Evolutionary conservation across 1,140 invertebrate genomes (phyloP), one percentile per base, ranked within the genome.

Genomic region (Drosophila triauraria): DNA sequence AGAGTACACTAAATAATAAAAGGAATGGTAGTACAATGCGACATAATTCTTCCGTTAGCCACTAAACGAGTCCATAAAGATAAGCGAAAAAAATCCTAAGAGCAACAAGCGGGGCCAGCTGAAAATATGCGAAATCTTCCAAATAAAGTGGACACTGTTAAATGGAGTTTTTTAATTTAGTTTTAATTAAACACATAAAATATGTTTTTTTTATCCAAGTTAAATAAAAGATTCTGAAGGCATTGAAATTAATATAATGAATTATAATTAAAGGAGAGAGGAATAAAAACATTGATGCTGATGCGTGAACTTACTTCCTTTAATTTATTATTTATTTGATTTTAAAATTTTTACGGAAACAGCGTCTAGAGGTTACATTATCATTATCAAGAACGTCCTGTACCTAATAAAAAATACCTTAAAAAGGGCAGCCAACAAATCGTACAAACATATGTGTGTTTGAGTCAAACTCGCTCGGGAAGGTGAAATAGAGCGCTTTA

Each of bases 1-100:
- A 30, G 42, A 15, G 17, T 10, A 43, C 3, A 17, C 43, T 20
- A 56, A 57, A 42, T 17, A 53, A 53, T 30, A 50, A 59, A 60
- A 75, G 3, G 44, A 76, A 17, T 47, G 38, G 32, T 25, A n/a
- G 30, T 57, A 43, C 74, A 78, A 70, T 65, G 74, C 27, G 38
- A 70, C 72, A 91, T 91, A 82, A 80, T 74, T 87, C 85, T 86
- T 83, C 43, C 67, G 77, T 50, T 78, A 60, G 38, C 77, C 77
- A 91, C 85, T 91, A 91, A 92, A 91, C 91, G 82, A 56, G 78
- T 78, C 83, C 79, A 92, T 92, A 92, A 92, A 92, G 91, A 92
- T 92, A 92, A 88, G 74, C 27, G 60, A 78, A 80, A 76, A 68
- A 60, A 63, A 38, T 50, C 20, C 32, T 50, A 13, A 13, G 47